These are phyloP conservation scores for Erpetoichthys calabaricus DNA, from an alignment of 2,797 vertebrate species.

Conservation along the genomic window DNA sequence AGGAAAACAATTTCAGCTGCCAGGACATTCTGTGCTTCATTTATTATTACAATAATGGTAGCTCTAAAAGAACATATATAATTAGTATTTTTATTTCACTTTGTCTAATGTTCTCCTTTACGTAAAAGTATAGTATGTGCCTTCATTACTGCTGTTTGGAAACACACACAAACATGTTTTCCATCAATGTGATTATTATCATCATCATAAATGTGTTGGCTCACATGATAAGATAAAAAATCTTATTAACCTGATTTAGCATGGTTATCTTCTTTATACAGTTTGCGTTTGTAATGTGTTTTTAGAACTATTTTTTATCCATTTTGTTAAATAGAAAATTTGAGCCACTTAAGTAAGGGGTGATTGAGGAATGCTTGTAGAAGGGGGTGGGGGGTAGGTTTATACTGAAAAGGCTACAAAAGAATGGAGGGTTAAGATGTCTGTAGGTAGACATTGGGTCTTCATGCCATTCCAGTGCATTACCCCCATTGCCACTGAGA, in stretches of 20 bases:
- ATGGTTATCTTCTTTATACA: slow-evolving; percentile 56
- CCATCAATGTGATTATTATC: slow-evolving; percentile 32
- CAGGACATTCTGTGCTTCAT: too few species aligned
- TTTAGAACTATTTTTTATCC: slow-evolving; percentile 6
- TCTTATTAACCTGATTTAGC: slow-evolving; percentile 57
- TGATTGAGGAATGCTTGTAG: slow-evolving; percentile 6
- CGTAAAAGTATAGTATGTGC: too few species aligned
- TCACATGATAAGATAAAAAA: slow-evolving; percentile 55
- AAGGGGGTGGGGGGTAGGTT: neutral
- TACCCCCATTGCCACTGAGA: slow-evolving; percentile 33
- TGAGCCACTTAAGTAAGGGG: slow-evolving; percentile 12
- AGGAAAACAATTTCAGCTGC: too few species aligned
- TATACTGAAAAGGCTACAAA: neutral
- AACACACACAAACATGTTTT: neutral
- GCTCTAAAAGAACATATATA: too few species aligned
- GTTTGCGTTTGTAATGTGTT: slow-evolving; percentile 46
- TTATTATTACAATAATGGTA: too few species aligned
- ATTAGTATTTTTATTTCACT: too few species aligned
- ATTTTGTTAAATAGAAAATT: slow-evolving; percentile 36
- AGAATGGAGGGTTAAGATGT: neutral
- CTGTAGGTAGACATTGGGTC: slow-evolving; percentile 30
- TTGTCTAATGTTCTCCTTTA: too few species aligned
- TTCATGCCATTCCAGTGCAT: slow-evolving; percentile 24
- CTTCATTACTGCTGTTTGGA: too few species aligned
- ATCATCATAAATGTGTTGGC: slow-evolving; percentile 34